Percentiles rank a stretch among this genome's conserved stretches.
These are phyloP conservation scores for Actinemys pallida DNA, from an alignment of 2,113 vertebrate species.

Conservation along the genomic window DNA sequence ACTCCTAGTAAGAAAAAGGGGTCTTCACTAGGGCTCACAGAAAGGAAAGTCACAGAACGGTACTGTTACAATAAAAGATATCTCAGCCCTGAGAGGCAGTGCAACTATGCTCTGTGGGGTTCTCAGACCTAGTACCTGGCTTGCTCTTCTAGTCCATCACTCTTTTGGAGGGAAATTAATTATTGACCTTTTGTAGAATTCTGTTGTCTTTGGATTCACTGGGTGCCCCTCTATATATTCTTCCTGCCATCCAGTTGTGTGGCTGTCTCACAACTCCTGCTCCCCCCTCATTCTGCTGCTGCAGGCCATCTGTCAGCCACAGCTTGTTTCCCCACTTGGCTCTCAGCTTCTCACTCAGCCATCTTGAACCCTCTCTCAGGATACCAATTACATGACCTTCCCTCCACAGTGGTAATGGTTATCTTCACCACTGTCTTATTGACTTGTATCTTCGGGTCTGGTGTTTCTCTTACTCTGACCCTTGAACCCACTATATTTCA, in stretches of 20 bases:
- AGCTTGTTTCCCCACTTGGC: not conserved
- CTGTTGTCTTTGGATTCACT: constrained; percentile 3
- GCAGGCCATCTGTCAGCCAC: not conserved
- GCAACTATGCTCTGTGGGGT: not conserved
- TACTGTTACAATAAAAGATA: not conserved
- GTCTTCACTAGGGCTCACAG: not conserved
- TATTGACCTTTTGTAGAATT: not conserved
- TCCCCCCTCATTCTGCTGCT: not conserved
- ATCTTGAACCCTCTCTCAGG: not conserved
- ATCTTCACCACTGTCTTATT: not conserved
- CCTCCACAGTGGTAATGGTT: not conserved
- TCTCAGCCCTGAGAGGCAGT: not conserved
- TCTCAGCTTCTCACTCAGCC: constrained; percentile 24
- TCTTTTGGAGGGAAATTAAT: not conserved
- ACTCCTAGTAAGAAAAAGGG: not conserved
- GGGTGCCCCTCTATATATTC: not conserved
- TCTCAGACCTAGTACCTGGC: not conserved
- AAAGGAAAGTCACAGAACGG: not conserved
- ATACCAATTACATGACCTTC: not conserved
- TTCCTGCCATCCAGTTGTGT: not conserved
- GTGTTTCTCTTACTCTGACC: not conserved
- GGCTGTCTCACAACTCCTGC: not conserved
- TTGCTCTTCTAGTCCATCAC: not conserved
- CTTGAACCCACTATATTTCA: constrained; percentile 5
- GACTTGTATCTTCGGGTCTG: not conserved